Evolutionary conservation across 2,113 vertebrate species (phyloP).

Genomic region (Podocnemis expansa): DNA sequence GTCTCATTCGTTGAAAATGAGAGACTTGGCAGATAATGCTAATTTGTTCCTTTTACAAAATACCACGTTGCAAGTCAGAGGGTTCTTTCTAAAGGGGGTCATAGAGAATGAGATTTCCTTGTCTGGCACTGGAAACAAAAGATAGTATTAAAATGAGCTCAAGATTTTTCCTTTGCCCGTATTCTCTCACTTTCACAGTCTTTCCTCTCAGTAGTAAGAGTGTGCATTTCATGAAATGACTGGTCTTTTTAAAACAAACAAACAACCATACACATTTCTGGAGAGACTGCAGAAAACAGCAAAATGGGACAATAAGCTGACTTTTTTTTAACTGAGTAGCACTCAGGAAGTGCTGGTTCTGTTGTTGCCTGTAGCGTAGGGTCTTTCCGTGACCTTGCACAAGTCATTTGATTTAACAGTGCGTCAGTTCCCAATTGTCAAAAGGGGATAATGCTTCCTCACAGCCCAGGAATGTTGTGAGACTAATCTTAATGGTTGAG

Average conservation of each 20-base stretch:
- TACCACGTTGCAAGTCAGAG: slow-evolving; percentile 22
- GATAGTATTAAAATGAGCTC: not conserved
- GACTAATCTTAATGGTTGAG: slow-evolving; percentile 17
- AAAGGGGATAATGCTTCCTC: not conserved
- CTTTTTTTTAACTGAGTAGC: not conserved
- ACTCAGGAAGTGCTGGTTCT: not conserved
- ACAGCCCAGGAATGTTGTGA: not conserved
- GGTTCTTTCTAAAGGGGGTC: slow-evolving; percentile 13
- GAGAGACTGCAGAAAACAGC: slow-evolving; percentile 12
- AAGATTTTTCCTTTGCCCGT: slow-evolving; percentile 12
- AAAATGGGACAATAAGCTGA: not conserved
- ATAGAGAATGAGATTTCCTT: not conserved
- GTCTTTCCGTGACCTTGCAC: not conserved
- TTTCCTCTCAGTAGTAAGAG: slow-evolving; percentile 31
- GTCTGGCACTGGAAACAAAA: slow-evolving; percentile 17
- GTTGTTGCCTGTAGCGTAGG: not conserved
- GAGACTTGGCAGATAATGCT: slow-evolving; percentile 19
- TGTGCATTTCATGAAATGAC: slow-evolving; percentile 52
- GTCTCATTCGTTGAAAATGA: slow-evolving; percentile 38
- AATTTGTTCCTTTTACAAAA: slow-evolving; percentile 47
- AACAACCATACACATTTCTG: slow-evolving; percentile 4
- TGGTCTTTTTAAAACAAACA: not conserved
- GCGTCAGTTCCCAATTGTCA: not conserved
- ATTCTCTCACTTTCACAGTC: not conserved
- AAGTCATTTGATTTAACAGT: not conserved